Evolutionary conservation across 2,797 vertebrate genomes (phyloP).

Genomic region (Pelobates cultripes): DNA sequence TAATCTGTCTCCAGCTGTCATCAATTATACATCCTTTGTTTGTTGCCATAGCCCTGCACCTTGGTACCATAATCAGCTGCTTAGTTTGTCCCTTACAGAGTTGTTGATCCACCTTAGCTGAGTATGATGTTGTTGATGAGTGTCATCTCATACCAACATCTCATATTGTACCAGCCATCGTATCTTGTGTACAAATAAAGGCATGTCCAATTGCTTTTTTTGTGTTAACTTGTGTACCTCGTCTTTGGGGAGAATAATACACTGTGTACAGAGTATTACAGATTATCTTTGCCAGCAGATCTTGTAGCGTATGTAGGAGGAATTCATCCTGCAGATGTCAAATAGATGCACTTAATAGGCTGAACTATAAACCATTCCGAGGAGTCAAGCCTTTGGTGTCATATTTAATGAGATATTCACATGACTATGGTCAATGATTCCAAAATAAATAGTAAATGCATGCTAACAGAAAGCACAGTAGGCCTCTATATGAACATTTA

Average conservation of each 20-base stretch:
- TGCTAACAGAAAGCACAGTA: not conserved
- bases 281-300: not conserved
- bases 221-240: not conserved
- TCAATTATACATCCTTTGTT: too few relatives aligned
- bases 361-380: constrained; percentile 1
- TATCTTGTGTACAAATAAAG: too few relatives aligned
- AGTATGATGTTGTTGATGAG: too few relatives aligned
- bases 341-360: not conserved
- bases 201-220: too few relatives aligned
- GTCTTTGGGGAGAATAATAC: not conserved
- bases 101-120: too few relatives aligned
- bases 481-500: not conserved
- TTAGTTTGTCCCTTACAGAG: too few relatives aligned
- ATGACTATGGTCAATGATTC: not conserved
- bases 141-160: too few relatives aligned
- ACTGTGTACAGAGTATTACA: not conserved
- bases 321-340: not conserved
- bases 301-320: not conserved
- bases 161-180: too few relatives aligned
- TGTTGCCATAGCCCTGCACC: too few relatives aligned
- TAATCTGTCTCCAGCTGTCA: too few relatives aligned
- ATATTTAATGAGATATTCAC: not conserved
- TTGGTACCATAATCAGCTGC: too few relatives aligned
- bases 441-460: not conserved
- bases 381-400: not conserved